A percentile compares a stretch with the other conserved stretches of the same genome.
Conservation (phyloP, 2,113 vertebrate genomes). For the Sinocyclocheilus anshuiensis region DNA sequence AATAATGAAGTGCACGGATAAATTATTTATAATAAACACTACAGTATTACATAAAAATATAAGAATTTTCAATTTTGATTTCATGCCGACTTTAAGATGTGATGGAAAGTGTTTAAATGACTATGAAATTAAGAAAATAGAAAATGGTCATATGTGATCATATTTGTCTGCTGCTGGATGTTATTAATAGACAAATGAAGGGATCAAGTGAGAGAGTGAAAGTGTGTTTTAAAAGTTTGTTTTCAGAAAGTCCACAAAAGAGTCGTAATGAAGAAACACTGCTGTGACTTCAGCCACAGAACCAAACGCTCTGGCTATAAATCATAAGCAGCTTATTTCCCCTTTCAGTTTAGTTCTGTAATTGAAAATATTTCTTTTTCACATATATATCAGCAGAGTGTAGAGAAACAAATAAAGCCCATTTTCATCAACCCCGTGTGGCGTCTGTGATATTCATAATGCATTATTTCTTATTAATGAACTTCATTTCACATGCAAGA, state of each 20-base stretch:
- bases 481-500: conserved; percentile 7
- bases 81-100: neutral
- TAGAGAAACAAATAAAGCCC: neutral
- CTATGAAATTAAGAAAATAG: neutral
- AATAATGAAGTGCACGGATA: too few relatives aligned
- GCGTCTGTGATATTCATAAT: conserved; percentile 18
- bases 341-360: neutral
- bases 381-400: neutral
- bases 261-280: neutral
- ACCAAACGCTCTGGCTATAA: neutral
- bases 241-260: neutral
- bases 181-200: neutral
- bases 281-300: neutral
- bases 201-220: neutral
- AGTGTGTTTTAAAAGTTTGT: neutral
- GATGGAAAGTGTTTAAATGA: neutral
- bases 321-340: neutral
- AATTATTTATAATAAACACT: too few relatives aligned
- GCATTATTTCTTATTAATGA: conserved; percentile 28
- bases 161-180: neutral
- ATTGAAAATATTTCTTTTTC: neutral
- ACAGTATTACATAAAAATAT: too few relatives aligned
- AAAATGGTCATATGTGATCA: neutral
- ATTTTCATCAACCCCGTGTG: neutral
- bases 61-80: too few relatives aligned